Evolutionary conservation across 2,797 vertebrate species (phyloP).

Genomic region (Botia kubotai): DNA sequence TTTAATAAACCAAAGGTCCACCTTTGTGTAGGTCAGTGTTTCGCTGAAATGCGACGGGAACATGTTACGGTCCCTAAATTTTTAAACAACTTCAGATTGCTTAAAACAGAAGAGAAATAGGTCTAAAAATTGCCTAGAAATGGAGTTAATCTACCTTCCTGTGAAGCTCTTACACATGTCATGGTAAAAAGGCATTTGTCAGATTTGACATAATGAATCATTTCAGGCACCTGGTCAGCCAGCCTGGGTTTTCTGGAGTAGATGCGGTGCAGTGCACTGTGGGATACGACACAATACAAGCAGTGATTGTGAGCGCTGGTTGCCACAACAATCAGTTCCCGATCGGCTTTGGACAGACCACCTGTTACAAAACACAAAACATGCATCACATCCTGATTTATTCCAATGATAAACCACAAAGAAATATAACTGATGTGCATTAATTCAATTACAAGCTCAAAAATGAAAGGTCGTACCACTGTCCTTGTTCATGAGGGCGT

Average conservation of each 20-base stretch:
- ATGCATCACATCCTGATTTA: neutral
- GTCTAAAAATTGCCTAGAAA: neutral
- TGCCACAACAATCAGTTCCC: conserved; percentile 86
- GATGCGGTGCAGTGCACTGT: conserved; percentile 76
- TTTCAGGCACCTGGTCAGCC: conserved; percentile 81
- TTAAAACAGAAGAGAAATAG: neutral
- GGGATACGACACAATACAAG: conserved; percentile 85
- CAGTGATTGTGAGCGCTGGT: conserved; percentile 85
- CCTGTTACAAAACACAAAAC: conserved; percentile 68
- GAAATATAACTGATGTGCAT: neutral
- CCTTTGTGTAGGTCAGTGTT: neutral
- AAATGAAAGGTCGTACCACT: conserved; percentile 74
- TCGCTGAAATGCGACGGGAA: neutral
- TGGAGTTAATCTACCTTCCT: too few species aligned
- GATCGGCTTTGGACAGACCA: conserved; percentile 84
- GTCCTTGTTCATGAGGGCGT: conserved; percentile 87
- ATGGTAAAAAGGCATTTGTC: too few species aligned
- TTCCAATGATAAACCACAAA: neutral
- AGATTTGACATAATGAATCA: too few species aligned
- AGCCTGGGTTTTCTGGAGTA: conserved; percentile 57
- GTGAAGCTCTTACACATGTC: too few species aligned
- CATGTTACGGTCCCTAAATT: neutral
- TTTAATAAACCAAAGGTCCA: neutral
- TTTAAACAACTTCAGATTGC: neutral
- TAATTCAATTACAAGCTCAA: neutral